A percentile compares a stretch with the other conserved stretches of the same genome.
These are phyloP conservation scores for Drosophila bocki DNA, from an alignment of 1,140 invertebrate genomes.

Conservation along the genomic window DNA sequence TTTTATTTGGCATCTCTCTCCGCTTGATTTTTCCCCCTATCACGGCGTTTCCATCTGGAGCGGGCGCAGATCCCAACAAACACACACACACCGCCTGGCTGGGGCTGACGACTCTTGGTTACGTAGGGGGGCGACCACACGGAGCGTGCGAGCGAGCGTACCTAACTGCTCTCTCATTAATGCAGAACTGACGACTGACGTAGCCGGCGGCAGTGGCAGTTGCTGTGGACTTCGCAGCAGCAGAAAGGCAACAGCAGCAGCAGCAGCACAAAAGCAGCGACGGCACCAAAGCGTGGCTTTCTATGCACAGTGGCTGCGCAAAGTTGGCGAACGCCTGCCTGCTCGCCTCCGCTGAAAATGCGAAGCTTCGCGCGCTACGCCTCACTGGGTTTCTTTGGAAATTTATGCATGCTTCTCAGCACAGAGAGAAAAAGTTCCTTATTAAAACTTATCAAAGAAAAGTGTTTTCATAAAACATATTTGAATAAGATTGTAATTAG, in stretches of 20 bases:
- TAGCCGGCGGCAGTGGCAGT: slow-evolving; percentile 48
- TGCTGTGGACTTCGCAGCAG: slow-evolving; percentile 16
- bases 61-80: slow-evolving; percentile 8
- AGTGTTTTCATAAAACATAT: not conserved
- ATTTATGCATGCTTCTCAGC: slow-evolving; percentile 36
- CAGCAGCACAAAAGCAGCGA: slow-evolving; percentile 39
- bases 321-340: slow-evolving; percentile 57
- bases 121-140: slow-evolving; percentile 57
- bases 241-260: slow-evolving; percentile 12
- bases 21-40: slow-evolving; percentile 46
- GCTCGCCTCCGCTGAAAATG: slow-evolving; percentile 9
- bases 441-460: too few species aligned
- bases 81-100: slow-evolving; percentile 4
- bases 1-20: slow-evolving; percentile 55
- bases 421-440: not conserved
- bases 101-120: slow-evolving; percentile 15
- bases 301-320: slow-evolving; percentile 70
- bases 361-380: slow-evolving; percentile 13
- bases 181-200: slow-evolving; percentile 78
- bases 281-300: slow-evolving; percentile 75
- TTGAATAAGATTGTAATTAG: too few species aligned
- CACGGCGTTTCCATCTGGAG: slow-evolving; percentile 49
- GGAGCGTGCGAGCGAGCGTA: slow-evolving; percentile 76
- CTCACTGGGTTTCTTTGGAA: slow-evolving; percentile 48
- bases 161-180: slow-evolving; percentile 83